These are phyloP conservation scores for Trididemnum nubilum DNA, from an alignment of 23 tunicate genomes.

Conservation along the genomic window DNA sequence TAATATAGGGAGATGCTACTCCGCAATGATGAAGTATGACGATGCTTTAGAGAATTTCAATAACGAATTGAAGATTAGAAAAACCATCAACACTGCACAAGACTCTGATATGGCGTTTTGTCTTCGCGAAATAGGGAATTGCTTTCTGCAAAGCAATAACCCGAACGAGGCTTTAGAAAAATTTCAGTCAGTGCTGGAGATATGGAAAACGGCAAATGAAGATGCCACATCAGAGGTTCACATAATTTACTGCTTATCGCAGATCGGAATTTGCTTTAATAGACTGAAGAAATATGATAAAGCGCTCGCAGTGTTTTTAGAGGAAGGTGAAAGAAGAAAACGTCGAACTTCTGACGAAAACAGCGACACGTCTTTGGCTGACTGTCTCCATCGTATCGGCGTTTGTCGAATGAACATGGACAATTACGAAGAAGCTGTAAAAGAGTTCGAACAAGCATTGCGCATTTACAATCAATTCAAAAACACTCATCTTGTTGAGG, in stretches of 20 bases:
- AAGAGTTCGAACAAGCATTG: neutral
- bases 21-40: neutral
- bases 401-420: slow-evolving; percentile 13
- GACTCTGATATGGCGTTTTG: slow-evolving; percentile 22
- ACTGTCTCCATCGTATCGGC: slow-evolving; percentile 14
- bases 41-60: neutral
- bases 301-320: neutral
- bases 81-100: neutral
- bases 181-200: neutral
- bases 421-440: slow-evolving; percentile 1
- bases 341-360: neutral
- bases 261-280: slow-evolving; percentile 7
- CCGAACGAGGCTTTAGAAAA: neutral
- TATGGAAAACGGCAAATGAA: neutral
- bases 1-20: slow-evolving; percentile 8
- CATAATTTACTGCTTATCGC: slow-evolving; percentile 12
- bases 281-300: neutral
- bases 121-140: neutral
- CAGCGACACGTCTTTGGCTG: slow-evolving; percentile 6
- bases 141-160: neutral
- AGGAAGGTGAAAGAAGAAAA: slow-evolving; percentile 13
- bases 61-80: neutral
- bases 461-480: neutral
- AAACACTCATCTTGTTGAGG: neutral
- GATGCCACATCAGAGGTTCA: neutral